phyloP scores from a whole-genome alignment of 2,113 vertebrate species.

The Ammospiza caudacuta region DNA sequence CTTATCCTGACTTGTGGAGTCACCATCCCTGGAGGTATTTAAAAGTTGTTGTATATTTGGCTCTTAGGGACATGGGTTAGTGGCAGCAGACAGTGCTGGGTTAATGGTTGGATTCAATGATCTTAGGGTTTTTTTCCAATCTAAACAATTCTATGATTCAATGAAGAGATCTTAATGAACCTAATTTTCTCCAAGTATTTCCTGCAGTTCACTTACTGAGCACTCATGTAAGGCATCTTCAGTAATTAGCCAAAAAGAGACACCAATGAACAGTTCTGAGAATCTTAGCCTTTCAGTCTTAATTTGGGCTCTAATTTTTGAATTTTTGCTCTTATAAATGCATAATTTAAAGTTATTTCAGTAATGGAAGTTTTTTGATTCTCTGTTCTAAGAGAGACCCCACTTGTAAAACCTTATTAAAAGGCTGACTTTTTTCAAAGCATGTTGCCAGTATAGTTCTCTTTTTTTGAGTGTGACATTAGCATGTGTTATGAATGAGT shows the following conservation, averaged over 20 bases:
- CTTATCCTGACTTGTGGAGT: neutral
- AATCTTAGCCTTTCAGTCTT: neutral
- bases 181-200: neutral
- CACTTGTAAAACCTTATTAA: neutral
- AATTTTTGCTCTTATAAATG: neutral
- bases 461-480: constrained; percentile 27
- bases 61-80: neutral
- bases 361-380: neutral
- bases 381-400: neutral
- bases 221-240: neutral
- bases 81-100: neutral
- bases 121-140: neutral
- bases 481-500: neutral
- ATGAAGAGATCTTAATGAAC: neutral
- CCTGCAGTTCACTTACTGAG: neutral
- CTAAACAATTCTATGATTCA: neutral
- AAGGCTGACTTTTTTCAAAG: neutral
- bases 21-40: neutral
- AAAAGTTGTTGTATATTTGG: neutral
- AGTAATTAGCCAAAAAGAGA: neutral
- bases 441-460: neutral
- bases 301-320: neutral
- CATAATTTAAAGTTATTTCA: neutral
- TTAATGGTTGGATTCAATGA: neutral
- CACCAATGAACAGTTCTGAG: neutral